Evolutionary conservation across 2,113 vertebrate genomes (phyloP).

Genomic region (Alexandromys fortis): DNA sequence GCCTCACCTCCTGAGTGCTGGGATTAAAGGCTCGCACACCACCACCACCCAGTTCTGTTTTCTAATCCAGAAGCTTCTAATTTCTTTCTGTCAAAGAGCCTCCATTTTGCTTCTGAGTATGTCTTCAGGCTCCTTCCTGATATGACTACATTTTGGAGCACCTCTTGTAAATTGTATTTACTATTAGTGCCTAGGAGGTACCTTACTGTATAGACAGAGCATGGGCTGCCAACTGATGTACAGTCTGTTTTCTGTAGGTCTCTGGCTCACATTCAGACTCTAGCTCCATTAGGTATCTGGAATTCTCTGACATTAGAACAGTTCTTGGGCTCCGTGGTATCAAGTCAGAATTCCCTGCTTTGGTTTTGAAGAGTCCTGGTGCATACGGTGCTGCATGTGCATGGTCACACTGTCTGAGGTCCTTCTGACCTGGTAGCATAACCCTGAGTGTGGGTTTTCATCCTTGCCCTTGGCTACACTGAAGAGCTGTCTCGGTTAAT

Average conservation of each 20-base stretch:
- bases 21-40: too few relatives aligned
- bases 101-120: conserved; percentile 27
- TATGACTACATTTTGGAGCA: conserved; percentile 26
- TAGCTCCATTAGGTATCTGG: background rate
- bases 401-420: background rate
- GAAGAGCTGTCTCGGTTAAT: background rate
- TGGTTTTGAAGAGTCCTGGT: background rate
- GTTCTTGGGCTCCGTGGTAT: background rate
- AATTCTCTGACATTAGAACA: background rate
- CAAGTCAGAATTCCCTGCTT: background rate
- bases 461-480: background rate
- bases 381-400: background rate
- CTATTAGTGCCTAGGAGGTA: background rate
- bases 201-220: background rate
- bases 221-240: background rate
- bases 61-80: conserved; percentile 59
- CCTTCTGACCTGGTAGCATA: background rate
- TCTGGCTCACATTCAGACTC: background rate
- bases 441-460: background rate
- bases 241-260: background rate
- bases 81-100: conserved; percentile 54
- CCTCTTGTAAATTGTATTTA: conserved; percentile 45
- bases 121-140: conserved; percentile 44
- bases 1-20: too few relatives aligned
- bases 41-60: conserved; percentile 1